Evolutionary conservation across 2,888 invertebrate genomes (phyloP).

Genomic region (Polydesmus complanatus): DNA sequence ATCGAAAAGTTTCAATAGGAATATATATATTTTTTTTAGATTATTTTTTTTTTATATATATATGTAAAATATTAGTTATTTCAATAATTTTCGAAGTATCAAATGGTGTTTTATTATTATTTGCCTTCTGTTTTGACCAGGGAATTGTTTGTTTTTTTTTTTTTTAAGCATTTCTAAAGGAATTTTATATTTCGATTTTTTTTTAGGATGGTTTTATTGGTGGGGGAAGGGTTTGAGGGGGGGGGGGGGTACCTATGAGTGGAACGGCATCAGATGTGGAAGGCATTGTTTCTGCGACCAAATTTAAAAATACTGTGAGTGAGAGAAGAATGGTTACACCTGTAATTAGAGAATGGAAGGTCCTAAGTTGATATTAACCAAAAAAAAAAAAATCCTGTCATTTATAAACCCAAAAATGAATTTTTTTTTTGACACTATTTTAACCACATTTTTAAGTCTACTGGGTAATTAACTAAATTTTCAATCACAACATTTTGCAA

Average conservation of each 20-base stretch:
- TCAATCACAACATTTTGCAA: too few relatives aligned
- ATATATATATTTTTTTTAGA: not conserved
- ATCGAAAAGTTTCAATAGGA: not conserved
- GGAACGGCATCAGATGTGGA: slow-evolving; percentile 98
- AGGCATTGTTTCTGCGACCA: slow-evolving; percentile 95
- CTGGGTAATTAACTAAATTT: too few relatives aligned
- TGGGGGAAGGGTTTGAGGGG: slow-evolving; percentile 96
- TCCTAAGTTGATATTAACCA: too few relatives aligned
- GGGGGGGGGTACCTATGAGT: slow-evolving; percentile 73
- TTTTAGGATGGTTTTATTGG: slow-evolving; percentile 58
- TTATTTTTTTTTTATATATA: not conserved
- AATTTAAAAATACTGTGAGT: slow-evolving; percentile 93
- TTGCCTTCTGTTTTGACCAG: too few relatives aligned
- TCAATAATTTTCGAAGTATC: not conserved
- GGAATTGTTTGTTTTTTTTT: too few relatives aligned
- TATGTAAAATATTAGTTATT: not conserved
- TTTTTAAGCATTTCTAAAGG: too few relatives aligned
- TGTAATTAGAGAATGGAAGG: slow-evolving; percentile 44
- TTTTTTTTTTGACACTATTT: not conserved
- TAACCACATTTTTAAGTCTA: too few relatives aligned
- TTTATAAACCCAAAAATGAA: not conserved
- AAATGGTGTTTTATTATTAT: not conserved
- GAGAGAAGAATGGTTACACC: slow-evolving; percentile 93
- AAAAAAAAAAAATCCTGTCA: not conserved
- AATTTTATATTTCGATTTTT: not conserved